phyloP scores from a whole-genome alignment of 2,797 vertebrate genomes.

The Ctenochaetus hawaiiensis region DNA sequence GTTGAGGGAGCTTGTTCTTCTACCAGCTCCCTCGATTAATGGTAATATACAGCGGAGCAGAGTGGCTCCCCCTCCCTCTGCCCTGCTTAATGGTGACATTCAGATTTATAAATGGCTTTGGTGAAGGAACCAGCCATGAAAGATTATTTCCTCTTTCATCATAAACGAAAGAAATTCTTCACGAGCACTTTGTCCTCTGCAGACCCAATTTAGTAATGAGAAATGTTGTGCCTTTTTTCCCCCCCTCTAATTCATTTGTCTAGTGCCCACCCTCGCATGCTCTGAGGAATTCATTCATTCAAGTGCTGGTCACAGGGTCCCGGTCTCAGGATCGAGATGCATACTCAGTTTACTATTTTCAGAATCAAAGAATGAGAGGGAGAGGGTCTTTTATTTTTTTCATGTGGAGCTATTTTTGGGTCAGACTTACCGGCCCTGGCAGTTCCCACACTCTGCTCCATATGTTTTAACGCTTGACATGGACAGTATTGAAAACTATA shows the following conservation, averaged over 20 bases:
- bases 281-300: conserved; percentile 84
- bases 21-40: conserved; percentile 74
- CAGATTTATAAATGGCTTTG: conserved; percentile 84
- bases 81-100: conserved; percentile 79
- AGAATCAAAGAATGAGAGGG: conserved; percentile 82
- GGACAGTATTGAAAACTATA: conserved; percentile 53
- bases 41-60: conserved; percentile 66
- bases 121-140: conserved; percentile 81
- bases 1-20: conserved; percentile 70
- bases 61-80: conserved; percentile 56
- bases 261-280: conserved; percentile 68
- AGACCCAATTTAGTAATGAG: conserved; percentile 89
- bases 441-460: conserved; percentile 82
- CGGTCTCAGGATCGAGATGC: conserved; percentile 69
- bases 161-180: conserved; percentile 83
- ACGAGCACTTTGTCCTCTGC: conserved; percentile 82
- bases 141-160: conserved; percentile 86
- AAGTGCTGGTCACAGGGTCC: conserved; percentile 77
- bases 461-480: conserved; percentile 52
- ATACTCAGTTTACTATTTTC: conserved; percentile 81
- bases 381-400: conserved; percentile 57
- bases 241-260: conserved; percentile 73
- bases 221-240: conserved; percentile 79
- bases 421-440: conserved; percentile 61
- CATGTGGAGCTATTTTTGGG: conserved; percentile 78